Evolutionary conservation across 2,113 vertebrate species (phyloP), one percentile per base, ranked within the genome.

Genomic region (Dipodomys ordii): DNA sequence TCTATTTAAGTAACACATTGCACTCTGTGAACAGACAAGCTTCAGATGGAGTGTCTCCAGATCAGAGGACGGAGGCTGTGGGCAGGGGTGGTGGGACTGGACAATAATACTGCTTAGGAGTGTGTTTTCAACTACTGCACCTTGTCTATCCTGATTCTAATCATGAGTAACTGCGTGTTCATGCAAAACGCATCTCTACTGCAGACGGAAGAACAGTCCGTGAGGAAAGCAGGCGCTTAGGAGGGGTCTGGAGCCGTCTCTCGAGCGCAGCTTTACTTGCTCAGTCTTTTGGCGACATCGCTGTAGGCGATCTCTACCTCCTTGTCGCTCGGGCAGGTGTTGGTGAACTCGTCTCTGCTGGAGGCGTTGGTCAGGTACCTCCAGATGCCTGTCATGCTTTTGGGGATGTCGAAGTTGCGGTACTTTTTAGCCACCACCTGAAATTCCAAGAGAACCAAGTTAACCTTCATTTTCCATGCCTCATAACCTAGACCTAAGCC

Each of bases 401-500:
- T 99, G 65, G 99, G 99, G 77, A 99, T 99, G 96, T 99, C 99
- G 0, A 99, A 99, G 96, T 99, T 99, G 92, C 99, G 97, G 95
- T 99, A 99, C 91, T 99, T 99, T 97, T 99, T 99, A 96, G 99
- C 98, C 97, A 99, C 99, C 97, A 99, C 99, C 99, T 99, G 96
- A n/a, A 97, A 98, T 0, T 68, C 32, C 96, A 73, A 90, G 35
- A 88, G 27, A 85, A 46, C 20, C 23, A 60, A 72, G 69, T 94
- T 73, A 95, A 82, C 80, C 44, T 35, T 67, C 27, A 35, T 60
- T 89, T 73, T 71, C 65, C 15, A 44, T 6, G 39, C 80, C 62
- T 46, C n/a, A 6, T 25, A 81, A 65, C 64, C 19, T 4, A 91
- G 62, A 89, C 46, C 27, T 4, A 19, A 18, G 60, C 85, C n/a